Evolutionary conservation across 1,140 invertebrate genomes (phyloP).

Genomic region (Philotrypesis tridentata): DNA sequence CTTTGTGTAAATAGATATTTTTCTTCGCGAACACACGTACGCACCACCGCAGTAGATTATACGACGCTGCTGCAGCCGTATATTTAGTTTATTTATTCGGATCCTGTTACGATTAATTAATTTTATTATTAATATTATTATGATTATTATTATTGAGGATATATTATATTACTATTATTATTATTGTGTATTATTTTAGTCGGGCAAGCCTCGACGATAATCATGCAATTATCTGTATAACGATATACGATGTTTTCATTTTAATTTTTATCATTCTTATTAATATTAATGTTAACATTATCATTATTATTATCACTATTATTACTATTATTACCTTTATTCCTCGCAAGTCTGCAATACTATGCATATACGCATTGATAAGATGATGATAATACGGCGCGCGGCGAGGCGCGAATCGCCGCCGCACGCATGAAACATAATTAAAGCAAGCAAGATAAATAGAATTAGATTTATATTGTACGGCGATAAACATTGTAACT

Average conservation of each 20-base stretch:
- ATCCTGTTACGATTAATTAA: constrained; percentile 42
- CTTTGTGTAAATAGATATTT: constrained; percentile 18
- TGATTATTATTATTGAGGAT: background rate
- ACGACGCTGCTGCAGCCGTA: constrained; percentile 7
- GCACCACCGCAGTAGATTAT: background rate
- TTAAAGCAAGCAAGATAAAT: constrained; percentile 23
- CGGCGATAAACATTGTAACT: constrained; percentile 35
- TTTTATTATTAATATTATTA: constrained; percentile 25
- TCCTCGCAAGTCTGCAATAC: constrained; percentile 48
- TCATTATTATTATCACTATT: constrained; percentile 13
- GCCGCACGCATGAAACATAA: background rate
- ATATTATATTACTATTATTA: background rate
- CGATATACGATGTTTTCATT: background rate
- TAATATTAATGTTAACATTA: background rate
- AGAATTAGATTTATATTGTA: constrained; percentile 26
- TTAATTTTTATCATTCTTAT: background rate
- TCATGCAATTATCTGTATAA: background rate
- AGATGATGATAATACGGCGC: background rate
- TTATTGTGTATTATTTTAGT: background rate
- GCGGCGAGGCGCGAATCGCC: background rate
- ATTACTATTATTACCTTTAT: constrained; percentile 22
- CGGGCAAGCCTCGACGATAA: background rate
- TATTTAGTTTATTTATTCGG: constrained; percentile 45
- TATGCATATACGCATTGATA: constrained; percentile 15
- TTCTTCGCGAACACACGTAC: background rate